Conservation (phyloP, 2,888 invertebrate species). For the Phengaris alcon region DNA sequence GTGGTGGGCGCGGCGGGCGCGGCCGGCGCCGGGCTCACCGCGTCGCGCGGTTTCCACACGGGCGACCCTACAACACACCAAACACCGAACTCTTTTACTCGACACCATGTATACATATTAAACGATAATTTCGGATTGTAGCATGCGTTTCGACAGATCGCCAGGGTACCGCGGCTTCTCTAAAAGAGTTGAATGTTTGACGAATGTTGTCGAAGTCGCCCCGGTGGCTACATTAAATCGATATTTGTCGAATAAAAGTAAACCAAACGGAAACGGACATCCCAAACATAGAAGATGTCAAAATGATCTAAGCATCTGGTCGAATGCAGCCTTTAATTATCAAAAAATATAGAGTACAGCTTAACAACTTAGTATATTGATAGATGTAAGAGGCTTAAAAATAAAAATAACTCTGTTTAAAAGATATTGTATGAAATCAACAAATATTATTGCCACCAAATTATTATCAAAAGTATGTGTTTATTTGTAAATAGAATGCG, state of each 20-base stretch:
- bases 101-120: slow-evolving; percentile 44
- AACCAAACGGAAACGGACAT: not conserved
- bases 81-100: slow-evolving; percentile 77
- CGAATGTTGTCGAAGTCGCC: slow-evolving; percentile 66
- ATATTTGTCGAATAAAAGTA: slow-evolving; percentile 20
- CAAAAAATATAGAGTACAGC: not conserved
- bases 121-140: slow-evolving; percentile 53
- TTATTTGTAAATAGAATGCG: not conserved
- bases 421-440: not conserved
- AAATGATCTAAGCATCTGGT: not conserved
- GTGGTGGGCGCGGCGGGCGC: slow-evolving; percentile 62
- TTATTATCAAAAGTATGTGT: not conserved
- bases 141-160: slow-evolving; percentile 54
- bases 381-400: not conserved
- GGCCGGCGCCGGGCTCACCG: slow-evolving; percentile 58
- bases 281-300: not conserved
- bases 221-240: slow-evolving; percentile 25
- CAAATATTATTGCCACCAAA: slow-evolving; percentile 17
- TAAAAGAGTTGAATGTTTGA: slow-evolving; percentile 81
- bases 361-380: not conserved
- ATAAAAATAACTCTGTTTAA: not conserved
- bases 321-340: not conserved
- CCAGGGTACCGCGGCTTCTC: slow-evolving; percentile 60
- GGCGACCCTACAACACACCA: slow-evolving; percentile 94
- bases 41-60: slow-evolving; percentile 98